Evolutionary conservation across 64 coral and sea anemone species (phyloP).

Genomic region (Platygyra sinensis): DNA sequence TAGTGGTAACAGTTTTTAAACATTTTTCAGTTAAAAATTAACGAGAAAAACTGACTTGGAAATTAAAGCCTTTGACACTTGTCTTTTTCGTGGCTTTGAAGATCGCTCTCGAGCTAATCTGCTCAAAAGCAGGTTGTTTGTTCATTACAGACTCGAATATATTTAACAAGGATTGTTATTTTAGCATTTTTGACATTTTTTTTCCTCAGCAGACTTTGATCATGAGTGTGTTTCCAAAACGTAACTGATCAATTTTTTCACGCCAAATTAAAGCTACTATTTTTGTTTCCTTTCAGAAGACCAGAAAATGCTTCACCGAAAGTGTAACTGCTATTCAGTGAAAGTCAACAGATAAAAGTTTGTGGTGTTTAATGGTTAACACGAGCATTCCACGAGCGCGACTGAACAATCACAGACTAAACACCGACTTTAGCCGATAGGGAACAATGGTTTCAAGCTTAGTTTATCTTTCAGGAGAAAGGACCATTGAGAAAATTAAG

Average conservation of each 20-base stretch:
- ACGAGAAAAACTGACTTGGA: neutral
- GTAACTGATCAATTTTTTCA: neutral
- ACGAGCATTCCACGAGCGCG: neutral
- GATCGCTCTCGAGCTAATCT: slow-evolving; percentile 9
- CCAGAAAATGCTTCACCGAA: neutral
- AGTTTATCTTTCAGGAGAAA: neutral
- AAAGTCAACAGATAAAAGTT: no score
- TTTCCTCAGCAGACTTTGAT: neutral
- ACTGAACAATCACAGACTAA: slow-evolving; percentile 1
- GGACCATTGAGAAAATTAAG: no score
- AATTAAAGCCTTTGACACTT: neutral
- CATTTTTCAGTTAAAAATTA: slow-evolving; percentile 22
- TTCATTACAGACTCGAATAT: slow-evolving; percentile 5
- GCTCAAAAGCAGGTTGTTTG: neutral
- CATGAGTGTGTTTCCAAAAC: neutral
- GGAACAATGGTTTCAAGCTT: neutral
- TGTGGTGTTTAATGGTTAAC: no score
- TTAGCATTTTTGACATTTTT: slow-evolving; percentile 20
- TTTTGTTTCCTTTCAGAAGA: no score
- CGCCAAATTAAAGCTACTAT: no score
- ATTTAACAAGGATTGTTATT: neutral
- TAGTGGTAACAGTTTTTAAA: neutral
- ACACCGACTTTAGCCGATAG: neutral
- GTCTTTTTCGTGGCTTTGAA: neutral
- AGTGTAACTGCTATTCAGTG: no score